Percentiles rank a stretch among this genome's conserved stretches.
Conservation (phyloP, 1,140 invertebrate species). For the Drosophila novamexicana region DNA sequence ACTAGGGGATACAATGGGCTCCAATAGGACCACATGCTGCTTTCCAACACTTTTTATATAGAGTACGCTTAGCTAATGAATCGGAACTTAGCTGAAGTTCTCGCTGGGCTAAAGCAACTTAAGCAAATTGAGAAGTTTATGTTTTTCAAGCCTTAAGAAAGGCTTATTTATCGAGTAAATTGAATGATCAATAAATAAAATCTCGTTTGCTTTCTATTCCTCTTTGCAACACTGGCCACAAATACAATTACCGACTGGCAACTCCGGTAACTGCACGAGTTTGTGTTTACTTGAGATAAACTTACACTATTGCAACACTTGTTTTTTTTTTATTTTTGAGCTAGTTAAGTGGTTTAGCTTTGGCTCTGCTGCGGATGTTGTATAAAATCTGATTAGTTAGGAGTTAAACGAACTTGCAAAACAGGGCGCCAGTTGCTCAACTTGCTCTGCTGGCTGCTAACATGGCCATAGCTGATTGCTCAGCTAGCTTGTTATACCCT, state of each 20-base stretch:
- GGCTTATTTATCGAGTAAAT: too few relatives aligned
- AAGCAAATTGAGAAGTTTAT: too few relatives aligned
- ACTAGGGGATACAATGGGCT: too few relatives aligned
- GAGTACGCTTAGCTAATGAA: too few relatives aligned
- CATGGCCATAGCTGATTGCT: background rate
- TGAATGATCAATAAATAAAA: background rate
- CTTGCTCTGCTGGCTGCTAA: slow-evolving; percentile 7
- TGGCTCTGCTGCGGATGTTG: slow-evolving; percentile 28
- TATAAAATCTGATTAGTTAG: slow-evolving; percentile 42
- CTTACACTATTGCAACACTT: too few relatives aligned
- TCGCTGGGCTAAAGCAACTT: too few relatives aligned
- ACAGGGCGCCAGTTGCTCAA: slow-evolving; percentile 20
- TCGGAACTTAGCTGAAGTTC: too few relatives aligned
- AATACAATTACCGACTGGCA: background rate
- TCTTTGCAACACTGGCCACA: slow-evolving; percentile 1
- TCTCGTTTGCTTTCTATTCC: background rate
- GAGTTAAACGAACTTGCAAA: slow-evolving; percentile 29
- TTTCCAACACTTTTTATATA: too few relatives aligned
- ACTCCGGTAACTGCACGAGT: background rate
- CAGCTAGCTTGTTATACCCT: background rate
- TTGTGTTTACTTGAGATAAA: too few relatives aligned
- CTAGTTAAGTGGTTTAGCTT: slow-evolving; percentile 21
- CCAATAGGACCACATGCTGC: too few relatives aligned
- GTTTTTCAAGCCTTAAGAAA: too few relatives aligned
- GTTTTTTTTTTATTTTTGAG: background rate